Evolutionary conservation across 1,140 invertebrate species (phyloP).

Genomic region (Cotesia chilonis): DNA sequence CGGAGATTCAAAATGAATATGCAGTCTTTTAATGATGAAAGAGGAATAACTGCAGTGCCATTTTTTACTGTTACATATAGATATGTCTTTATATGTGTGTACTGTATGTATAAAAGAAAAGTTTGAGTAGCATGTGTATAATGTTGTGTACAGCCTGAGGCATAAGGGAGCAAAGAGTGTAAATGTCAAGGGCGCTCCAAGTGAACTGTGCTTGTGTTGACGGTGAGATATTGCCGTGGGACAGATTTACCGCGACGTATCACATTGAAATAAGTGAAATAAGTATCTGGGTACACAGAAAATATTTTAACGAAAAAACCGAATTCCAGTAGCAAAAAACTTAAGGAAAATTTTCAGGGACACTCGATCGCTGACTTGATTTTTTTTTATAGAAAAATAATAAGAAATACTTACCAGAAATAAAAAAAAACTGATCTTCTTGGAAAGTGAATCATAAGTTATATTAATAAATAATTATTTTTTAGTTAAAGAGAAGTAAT

Average conservation of each 20-base stretch:
- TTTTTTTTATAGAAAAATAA: no score
- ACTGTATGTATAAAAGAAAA: neutral
- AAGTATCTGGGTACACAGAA: neutral
- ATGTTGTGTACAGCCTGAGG: slow-evolving; percentile 1
- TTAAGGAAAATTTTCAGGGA: no score
- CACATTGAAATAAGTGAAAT: neutral
- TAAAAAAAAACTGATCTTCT: no score
- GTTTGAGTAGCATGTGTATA: neutral
- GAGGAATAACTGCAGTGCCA: slow-evolving; percentile 16
- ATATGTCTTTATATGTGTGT: no score
- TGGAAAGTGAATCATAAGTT: no score
- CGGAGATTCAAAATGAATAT: neutral
- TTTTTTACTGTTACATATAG: neutral
- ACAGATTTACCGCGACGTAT: slow-evolving; percentile 24
- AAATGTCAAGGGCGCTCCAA: slow-evolving; percentile 33
- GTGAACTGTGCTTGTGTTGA: slow-evolving; percentile 16
- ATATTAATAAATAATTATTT: no score
- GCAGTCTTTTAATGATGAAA: neutral
- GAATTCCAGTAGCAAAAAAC: no score
- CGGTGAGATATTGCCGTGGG: slow-evolving; percentile 20
- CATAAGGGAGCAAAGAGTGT: slow-evolving; percentile 26
- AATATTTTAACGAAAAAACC: neutral
- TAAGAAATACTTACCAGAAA: no score
- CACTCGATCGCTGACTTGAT: no score
- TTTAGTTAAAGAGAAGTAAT: no score